Percentiles rank a stretch among this genome's conserved stretches.
phyloP scores from a whole-genome alignment of 2,113 vertebrate genomes.

The Clarias gariepinus region DNA sequence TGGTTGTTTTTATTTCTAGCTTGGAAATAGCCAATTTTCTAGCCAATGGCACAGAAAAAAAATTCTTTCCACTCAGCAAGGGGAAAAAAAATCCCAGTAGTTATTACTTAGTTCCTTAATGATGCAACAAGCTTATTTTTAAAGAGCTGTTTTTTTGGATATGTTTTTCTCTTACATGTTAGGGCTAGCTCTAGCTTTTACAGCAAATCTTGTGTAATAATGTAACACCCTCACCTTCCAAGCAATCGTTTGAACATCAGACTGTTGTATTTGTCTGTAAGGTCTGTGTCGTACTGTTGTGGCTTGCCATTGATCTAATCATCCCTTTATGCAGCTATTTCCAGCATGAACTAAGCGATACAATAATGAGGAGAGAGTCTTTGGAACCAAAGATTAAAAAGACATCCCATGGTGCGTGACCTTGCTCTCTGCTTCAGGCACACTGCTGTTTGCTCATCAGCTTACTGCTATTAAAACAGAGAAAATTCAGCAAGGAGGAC shows the following conservation, averaged over 20 bases:
- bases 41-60: background rate
- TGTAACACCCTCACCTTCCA: background rate
- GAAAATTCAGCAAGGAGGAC: constrained; percentile 8
- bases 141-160: background rate
- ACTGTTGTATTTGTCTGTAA: background rate
- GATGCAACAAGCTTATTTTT: constrained; percentile 3
- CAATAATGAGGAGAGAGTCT: constrained; percentile 35
- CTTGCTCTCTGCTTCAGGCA: constrained; percentile 18
- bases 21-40: no score
- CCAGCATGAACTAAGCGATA: constrained; percentile 2
- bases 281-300: constrained; percentile 3
- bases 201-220: constrained; percentile 1
- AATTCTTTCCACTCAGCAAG: constrained; percentile 11
- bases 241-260: background rate
- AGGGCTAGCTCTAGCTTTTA: background rate
- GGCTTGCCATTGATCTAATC: background rate
- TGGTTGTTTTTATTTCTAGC: background rate
- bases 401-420: constrained; percentile 6
- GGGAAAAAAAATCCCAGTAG: background rate
- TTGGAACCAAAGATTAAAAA: constrained; percentile 30
- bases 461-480: constrained; percentile 28
- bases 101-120: constrained; percentile 4
- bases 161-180: background rate
- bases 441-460: constrained; percentile 39
- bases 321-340: constrained; percentile 12